A percentile compares a stretch with the other conserved stretches of the same genome.
phyloP scores from a whole-genome alignment of 2,888 invertebrate species.

The Perizoma flavofasciatum region DNA sequence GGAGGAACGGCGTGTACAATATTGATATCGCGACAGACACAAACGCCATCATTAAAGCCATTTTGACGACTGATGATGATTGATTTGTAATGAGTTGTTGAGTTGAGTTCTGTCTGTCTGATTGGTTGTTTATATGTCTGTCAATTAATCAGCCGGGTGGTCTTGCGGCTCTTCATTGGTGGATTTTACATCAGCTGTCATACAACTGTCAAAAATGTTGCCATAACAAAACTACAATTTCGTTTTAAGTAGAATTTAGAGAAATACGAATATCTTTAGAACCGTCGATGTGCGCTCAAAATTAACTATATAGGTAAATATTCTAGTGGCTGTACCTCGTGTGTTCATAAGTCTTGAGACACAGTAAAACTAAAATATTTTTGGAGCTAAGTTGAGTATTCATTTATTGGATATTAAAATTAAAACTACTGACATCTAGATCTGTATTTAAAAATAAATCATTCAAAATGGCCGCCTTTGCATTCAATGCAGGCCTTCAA shows the following conservation, averaged over 20 bases:
- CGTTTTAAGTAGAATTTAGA: conserved; percentile 12
- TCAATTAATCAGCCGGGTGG: conserved; percentile 45
- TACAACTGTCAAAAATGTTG: conserved; percentile 1
- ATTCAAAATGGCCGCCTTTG: too few species aligned
- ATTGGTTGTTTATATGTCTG: conserved; percentile 32
- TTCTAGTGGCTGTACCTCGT: too few species aligned
- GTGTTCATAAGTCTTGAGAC: too few species aligned
- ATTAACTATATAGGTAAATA: too few species aligned
- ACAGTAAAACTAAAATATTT: too few species aligned
- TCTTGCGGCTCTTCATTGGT: conserved; percentile 5
- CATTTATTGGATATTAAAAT: too few species aligned
- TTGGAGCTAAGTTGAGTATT: too few species aligned
- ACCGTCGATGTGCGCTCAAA: too few species aligned
- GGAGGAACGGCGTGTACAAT: conserved; percentile 89
- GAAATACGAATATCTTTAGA: not conserved
- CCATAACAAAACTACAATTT: conserved; percentile 7
- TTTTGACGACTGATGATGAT: conserved; percentile 79
- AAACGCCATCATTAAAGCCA: conserved; percentile 86
- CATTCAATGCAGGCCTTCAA: too few species aligned
- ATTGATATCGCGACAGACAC: conserved; percentile 87
- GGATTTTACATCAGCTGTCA: conserved; percentile 13
- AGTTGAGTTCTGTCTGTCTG: conserved; percentile 18
- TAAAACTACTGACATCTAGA: too few species aligned
- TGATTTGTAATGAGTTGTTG: conserved; percentile 35
- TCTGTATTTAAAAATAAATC: too few species aligned